A percentile compares a stretch with the other conserved stretches of the same genome.
Evolutionary conservation across 2,797 vertebrate species (phyloP).

Genomic region (Remorina albescens): DNA sequence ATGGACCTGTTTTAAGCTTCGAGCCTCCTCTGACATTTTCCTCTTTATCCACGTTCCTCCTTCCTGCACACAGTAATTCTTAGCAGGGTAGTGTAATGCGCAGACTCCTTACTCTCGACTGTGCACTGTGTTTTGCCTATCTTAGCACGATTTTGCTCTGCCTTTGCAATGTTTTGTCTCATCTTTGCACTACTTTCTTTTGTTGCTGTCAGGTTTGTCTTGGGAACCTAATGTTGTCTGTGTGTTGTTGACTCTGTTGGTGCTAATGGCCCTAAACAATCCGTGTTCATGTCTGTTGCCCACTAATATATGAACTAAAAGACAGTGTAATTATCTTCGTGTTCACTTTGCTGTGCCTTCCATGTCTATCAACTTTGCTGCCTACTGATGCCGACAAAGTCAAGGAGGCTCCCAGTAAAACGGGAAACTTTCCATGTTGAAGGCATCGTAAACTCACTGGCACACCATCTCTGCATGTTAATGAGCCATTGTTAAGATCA

Average conservation of each 20-base stretch:
- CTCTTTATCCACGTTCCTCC: not conserved
- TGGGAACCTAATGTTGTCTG: not conserved
- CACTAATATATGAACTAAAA: not conserved
- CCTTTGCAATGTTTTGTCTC: not conserved
- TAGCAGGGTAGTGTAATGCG: not conserved
- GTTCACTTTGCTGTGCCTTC: not conserved
- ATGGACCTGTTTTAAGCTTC: not conserved
- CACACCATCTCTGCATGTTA: conserved; percentile 11
- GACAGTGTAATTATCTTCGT: not conserved
- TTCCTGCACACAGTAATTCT: not conserved
- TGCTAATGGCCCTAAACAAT: not conserved
- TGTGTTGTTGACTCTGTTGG: too few species aligned
- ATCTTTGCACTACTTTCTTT: not conserved
- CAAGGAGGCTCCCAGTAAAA: not conserved
- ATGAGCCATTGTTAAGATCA: conserved; percentile 34
- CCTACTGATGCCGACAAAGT: not conserved
- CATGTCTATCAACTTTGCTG: too few species aligned
- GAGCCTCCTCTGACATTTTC: not conserved
- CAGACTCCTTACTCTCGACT: not conserved
- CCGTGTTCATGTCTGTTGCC: not conserved
- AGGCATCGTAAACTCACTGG: conserved; percentile 18
- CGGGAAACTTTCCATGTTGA: not conserved
- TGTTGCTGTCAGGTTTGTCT: not conserved
- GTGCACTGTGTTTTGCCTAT: not conserved
- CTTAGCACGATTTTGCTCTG: not conserved